Evolutionary conservation across 1,140 invertebrate species (phyloP), one percentile per base, ranked within the genome.

Genomic region (Daktulosphaira vitifoliae): DNA sequence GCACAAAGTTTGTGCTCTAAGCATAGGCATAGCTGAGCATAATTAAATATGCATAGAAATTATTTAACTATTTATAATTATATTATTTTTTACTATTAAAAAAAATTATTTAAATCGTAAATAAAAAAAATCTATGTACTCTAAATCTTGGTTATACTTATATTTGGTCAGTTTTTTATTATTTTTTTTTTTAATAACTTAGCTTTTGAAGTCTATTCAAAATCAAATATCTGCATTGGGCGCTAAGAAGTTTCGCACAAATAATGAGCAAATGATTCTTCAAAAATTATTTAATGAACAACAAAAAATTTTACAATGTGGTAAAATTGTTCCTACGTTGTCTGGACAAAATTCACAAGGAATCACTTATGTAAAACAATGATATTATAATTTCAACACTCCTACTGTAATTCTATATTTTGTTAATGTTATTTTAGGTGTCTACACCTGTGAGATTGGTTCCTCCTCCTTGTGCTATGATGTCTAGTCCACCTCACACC

Each of bases 231-330:
- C 81, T 69, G 75, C 76, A 20, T 72, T 84, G 37, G 77, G 76
- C 13, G 72, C 75, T 3, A 77, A 79, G 67, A 72, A 81, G 67
- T 73, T 68, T 13, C 73, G 72, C 22, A 74, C 74, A 5, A 68
- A 74, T 15, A 66, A 73, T 9, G 79, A 81, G 49, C 75, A 79
- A 67, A 51, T 73, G 49, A 74, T 78, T 3, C 68, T 83, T 44
- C 81, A 81, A 68, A 74, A 76, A 18, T 68, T 83, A 11, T 81
- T 81, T 70, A 73, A 76, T 15, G 80, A 82, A 65, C 82, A 84
- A 70, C 79, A 82, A 62, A 81, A 81, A 68, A 84, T 84, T 64
- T 70, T 84, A 54, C 76, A 81, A 3, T 77, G 79, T 0, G 82
- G 82, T 18, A 84, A 83, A 74, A 72, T 82, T 62, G 75, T 83